Evolutionary conservation across 1,140 invertebrate genomes (phyloP), one percentile per base, ranked within the genome.

Genomic region (Dermatophagoides farinae): DNA sequence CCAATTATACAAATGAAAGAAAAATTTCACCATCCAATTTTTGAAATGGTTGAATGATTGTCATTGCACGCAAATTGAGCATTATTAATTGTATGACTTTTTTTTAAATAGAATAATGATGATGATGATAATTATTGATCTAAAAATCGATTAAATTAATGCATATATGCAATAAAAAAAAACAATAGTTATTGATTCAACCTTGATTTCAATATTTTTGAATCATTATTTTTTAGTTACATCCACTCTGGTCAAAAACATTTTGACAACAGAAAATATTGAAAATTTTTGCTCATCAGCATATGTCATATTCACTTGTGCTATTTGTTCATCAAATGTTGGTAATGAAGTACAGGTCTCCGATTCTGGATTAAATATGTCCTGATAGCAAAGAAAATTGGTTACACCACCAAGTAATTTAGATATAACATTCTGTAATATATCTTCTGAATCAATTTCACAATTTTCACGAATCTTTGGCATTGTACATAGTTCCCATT

Each of bases 401-500:
- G 53, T 14, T 4, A 55, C 38, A 39, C 53, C 53, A 14, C 53
- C 53, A 4, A 55, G 25, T 20, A 55, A 38, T 25, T 55, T 55
- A 39, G 5, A 43, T 6, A 55, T 38, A 18, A 55, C 38, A 14
- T 11, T 37, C 9, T 37, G 38, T 12, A 55, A 20, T 23, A 55
- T 23, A 20, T 23, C 4, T 25, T 55, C 16, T 43, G 14, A 14
- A 38, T 55, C 23, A 20, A 12, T 23, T 25, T 55, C 16, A 25
- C 53, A 55, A 11, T 55, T n/a, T 39, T 31, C 1, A 11, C 14
- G 10, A 44, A 55, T 55, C 23, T 55, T 14, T 4, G 53, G 53
- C 53, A 55, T 44, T 38, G 53, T 25, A 55, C 53, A 55, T 44
- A 39, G 14, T 44, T 55, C 53, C 53, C 53, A 55, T 14, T 18